A percentile compares a stretch with the other conserved stretches of the same genome.
These are phyloP conservation scores for Axinella damicornis DNA, from an alignment of 37 sponge, comb jelly and placozoan genomes.

Conservation along the genomic window DNA sequence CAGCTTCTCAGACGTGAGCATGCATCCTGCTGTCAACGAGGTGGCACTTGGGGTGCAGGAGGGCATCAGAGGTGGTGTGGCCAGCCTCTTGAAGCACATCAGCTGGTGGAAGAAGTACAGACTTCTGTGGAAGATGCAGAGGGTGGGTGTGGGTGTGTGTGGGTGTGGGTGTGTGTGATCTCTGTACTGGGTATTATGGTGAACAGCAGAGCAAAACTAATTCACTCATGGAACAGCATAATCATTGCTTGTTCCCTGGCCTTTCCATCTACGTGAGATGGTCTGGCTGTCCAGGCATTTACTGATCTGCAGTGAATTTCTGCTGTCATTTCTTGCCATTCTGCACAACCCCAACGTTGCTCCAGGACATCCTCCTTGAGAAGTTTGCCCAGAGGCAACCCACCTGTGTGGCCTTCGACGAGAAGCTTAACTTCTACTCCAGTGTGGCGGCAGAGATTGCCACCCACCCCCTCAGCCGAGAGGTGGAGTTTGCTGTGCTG, in stretches of 20 bases:
- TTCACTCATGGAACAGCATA: no score
- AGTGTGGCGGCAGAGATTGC: conserved; percentile 66
- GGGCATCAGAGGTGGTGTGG: conserved; percentile 61
- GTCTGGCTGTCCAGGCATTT: no score
- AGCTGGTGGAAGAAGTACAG: conserved; percentile 88
- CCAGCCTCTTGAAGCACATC: conserved; percentile 38
- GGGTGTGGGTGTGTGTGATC: no score
- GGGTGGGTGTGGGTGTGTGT: no score
- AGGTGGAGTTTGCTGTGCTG: conserved; percentile 82
- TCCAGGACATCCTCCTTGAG: conserved; percentile 85
- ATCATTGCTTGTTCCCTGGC: conserved; percentile 10
- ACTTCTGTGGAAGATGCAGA: conserved; percentile 90
- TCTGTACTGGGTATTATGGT: no score
- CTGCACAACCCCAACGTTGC: not conserved
- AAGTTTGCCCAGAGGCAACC: conserved; percentile 88
- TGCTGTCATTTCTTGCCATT: no score
- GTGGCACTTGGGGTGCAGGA: conserved; percentile 61
- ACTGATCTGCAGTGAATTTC: no score
- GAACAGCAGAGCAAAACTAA: no score
- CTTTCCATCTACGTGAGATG: no score
- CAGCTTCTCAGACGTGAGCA: conserved; percentile 90
- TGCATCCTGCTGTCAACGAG: conserved; percentile 75
- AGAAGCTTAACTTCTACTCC: conserved; percentile 86
- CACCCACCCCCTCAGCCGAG: conserved; percentile 56
- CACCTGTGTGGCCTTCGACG: conserved; percentile 87